Conservation (phyloP, 2,113 vertebrate genomes). For the Tylochromis polylepis region DNA sequence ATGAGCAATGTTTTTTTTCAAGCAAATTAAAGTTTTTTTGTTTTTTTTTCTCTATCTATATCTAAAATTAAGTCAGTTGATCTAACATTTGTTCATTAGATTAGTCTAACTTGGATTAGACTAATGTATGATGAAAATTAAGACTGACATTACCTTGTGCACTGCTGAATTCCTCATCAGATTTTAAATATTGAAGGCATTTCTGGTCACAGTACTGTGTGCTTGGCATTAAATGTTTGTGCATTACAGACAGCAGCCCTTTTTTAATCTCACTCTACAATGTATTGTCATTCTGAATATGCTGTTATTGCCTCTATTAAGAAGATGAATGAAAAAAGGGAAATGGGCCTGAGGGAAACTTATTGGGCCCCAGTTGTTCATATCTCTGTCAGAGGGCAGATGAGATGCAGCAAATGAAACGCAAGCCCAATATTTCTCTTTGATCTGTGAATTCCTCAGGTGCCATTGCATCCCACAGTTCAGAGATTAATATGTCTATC, state of each 20-base stretch:
- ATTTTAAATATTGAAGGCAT: not conserved
- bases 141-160: not conserved
- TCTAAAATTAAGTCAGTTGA: not conserved
- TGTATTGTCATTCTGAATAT: not conserved
- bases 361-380: constrained; percentile 22
- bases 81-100: not conserved
- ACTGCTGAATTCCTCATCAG: not conserved
- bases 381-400: constrained; percentile 23
- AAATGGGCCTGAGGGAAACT: constrained; percentile 26
- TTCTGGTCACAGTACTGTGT: not conserved
- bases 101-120: not conserved
- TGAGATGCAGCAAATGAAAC: constrained; percentile 28
- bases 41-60: not conserved
- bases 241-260: not conserved
- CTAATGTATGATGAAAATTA: not conserved
- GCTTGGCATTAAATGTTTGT: not conserved
- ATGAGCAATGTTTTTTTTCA: no score
- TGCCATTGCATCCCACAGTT: not conserved
- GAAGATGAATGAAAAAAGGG: constrained; percentile 28
- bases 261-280: not conserved
- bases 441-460: constrained; percentile 12
- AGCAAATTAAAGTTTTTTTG: no score
- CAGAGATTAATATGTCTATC: constrained; percentile 22
- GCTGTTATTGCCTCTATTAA: constrained; percentile 36
- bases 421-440: not conserved